phyloP scores from a whole-genome alignment of 1,140 invertebrate species.

The Drosophila virilis region DNA sequence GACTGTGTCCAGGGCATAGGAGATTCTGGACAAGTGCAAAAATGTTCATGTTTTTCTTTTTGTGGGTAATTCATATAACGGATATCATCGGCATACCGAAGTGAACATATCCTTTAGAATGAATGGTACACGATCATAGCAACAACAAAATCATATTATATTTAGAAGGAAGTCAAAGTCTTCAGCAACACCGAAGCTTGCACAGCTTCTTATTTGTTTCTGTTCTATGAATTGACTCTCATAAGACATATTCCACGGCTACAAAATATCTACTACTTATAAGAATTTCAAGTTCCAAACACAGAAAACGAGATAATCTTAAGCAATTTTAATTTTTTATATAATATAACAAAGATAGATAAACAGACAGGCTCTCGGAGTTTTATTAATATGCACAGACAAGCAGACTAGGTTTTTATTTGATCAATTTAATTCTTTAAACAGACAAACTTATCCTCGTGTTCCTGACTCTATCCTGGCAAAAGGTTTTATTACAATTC shows the following conservation, averaged over 20 bases:
- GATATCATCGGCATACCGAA: conserved; percentile 10
- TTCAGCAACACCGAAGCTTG: background rate
- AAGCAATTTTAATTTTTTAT: no score
- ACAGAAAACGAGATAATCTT: no score
- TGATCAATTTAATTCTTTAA: background rate
- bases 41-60: background rate
- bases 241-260: background rate
- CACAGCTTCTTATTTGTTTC: background rate
- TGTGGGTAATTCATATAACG: background rate
- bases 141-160: background rate
- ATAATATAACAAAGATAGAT: no score
- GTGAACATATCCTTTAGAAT: background rate
- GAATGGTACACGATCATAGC: background rate
- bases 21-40: background rate
- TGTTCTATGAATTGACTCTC: background rate
- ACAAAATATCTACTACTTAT: no score
- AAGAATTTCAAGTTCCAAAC: no score
- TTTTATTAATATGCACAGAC: no score
- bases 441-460: no score
- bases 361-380: no score
- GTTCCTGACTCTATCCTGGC: background rate
- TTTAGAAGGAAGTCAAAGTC: no score
- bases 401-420: background rate
- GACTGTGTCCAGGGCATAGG: background rate
- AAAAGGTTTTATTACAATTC: no score